phyloP scores from a whole-genome alignment of 2,797 vertebrate genomes.

The Gallinago stenura region DNA sequence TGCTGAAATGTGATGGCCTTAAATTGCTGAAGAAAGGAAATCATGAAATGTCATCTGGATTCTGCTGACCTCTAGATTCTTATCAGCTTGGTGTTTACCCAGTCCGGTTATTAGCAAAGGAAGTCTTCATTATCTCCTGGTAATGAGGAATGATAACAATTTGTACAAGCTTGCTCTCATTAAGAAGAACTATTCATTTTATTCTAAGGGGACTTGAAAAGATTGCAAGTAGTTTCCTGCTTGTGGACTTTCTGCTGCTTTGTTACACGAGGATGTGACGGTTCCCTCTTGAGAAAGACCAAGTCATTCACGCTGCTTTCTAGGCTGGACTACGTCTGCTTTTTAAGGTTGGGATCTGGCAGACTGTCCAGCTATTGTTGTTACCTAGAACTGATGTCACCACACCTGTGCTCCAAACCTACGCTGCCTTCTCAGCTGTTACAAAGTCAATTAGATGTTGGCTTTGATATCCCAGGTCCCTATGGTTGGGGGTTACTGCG shows the following conservation, averaged over 20 bases:
- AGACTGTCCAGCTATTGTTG: not conserved
- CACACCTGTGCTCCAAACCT: not conserved
- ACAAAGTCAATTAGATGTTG: not conserved
- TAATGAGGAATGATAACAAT: slow-evolving; percentile 13
- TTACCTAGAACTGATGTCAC: not conserved
- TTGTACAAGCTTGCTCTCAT: slow-evolving; percentile 12
- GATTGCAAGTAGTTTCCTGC: not conserved
- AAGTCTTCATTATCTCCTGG: slow-evolving; percentile 45
- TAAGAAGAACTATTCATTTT: slow-evolving; percentile 16
- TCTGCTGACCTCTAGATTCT: slow-evolving; percentile 54
- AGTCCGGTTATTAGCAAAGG: not conserved
- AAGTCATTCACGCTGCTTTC: not conserved
- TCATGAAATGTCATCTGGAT: not conserved
- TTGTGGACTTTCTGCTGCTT: not conserved
- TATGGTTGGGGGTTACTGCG: not conserved
- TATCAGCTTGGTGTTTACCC: slow-evolving; percentile 44
- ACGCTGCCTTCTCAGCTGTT: not conserved
- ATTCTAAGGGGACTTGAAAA: not conserved
- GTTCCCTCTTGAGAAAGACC: not conserved
- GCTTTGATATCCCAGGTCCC: not conserved
- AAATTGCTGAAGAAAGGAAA: slow-evolving; percentile 42
- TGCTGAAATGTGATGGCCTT: not conserved
- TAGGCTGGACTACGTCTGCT: not conserved
- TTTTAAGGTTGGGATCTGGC: not conserved
- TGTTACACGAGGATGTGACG: not conserved